Conservation (phyloP, 2,797 vertebrate species). For the Gymnopithys bicolor region DNA sequence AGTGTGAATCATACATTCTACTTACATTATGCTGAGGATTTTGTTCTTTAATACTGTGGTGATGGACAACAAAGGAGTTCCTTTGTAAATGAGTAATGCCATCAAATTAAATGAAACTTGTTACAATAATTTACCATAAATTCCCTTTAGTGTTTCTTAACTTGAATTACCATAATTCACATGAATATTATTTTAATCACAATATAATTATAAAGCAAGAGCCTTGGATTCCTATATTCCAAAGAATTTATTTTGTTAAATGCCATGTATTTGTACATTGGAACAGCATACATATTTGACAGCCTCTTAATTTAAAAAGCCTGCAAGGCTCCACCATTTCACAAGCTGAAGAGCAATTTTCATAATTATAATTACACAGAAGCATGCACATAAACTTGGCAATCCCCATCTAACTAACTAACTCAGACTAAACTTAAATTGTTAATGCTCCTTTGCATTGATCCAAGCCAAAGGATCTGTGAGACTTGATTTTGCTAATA, state of each 20-base stretch:
- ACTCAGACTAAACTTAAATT: slow-evolving; percentile 60
- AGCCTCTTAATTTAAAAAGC: slow-evolving; percentile 54
- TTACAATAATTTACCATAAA: neutral
- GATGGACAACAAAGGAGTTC: neutral
- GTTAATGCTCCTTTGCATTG: slow-evolving; percentile 43
- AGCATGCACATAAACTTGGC: slow-evolving; percentile 71
- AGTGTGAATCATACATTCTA: neutral
- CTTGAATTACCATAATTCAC: neutral
- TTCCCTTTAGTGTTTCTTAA: neutral
- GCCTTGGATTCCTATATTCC: neutral
- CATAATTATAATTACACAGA: slow-evolving; percentile 71
- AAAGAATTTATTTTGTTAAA: slow-evolving; percentile 13
- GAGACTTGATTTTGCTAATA: slow-evolving; percentile 65
- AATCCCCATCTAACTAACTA: slow-evolving; percentile 19
- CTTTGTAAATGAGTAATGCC: neutral
- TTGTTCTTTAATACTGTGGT: neutral
- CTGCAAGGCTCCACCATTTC: slow-evolving; percentile 44
- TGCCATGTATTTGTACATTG: neutral
- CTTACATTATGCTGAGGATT: neutral
- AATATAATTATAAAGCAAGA: neutral
- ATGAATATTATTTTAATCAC: slow-evolving; percentile 18
- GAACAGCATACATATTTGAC: slow-evolving; percentile 28
- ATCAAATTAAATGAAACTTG: neutral
- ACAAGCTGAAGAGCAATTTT: slow-evolving; percentile 62
- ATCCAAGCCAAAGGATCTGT: slow-evolving; percentile 55